Conservation (phyloP, 2,888 invertebrate genomes). For the Parnassius orleans region DNA sequence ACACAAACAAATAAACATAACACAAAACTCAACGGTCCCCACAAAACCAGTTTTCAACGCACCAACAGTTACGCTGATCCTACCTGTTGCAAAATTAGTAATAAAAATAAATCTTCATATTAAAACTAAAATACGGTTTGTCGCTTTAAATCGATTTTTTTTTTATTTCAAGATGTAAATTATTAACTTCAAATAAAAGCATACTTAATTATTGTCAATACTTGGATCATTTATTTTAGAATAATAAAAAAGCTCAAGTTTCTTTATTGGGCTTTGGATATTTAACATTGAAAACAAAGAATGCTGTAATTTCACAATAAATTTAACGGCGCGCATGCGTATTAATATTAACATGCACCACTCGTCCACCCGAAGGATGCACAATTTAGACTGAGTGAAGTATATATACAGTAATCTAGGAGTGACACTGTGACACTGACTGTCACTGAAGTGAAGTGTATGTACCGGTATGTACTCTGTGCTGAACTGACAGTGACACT, state of each 20-base stretch:
- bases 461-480: too few species aligned
- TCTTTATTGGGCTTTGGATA: slow-evolving; percentile 43
- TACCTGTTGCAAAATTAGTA: slow-evolving; percentile 71
- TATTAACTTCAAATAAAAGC: slow-evolving; percentile 35
- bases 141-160: slow-evolving; percentile 65
- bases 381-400: slow-evolving; percentile 39
- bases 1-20: slow-evolving; percentile 54
- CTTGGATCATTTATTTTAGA: slow-evolving; percentile 46
- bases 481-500: too few species aligned
- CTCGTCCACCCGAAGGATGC: slow-evolving; percentile 45
- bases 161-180: slow-evolving; percentile 31
- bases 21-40: slow-evolving; percentile 68
- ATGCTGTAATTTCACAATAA: slow-evolving; percentile 51
- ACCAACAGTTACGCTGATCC: slow-evolving; percentile 51
- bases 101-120: slow-evolving; percentile 49
- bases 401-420: too few species aligned
- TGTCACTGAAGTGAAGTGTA: too few species aligned
- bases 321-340: slow-evolving; percentile 52
- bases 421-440: too few species aligned
- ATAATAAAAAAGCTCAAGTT: slow-evolving; percentile 51
- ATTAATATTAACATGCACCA: slow-evolving; percentile 44
- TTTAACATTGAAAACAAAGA: slow-evolving; percentile 40
- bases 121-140: slow-evolving; percentile 56
- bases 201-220: slow-evolving; percentile 39
- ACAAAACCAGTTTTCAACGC: slow-evolving; percentile 63